Evolutionary conservation across 35 echinoderm and acorn worm species (phyloP).

Genomic region (Lytechinus variegatus): DNA sequence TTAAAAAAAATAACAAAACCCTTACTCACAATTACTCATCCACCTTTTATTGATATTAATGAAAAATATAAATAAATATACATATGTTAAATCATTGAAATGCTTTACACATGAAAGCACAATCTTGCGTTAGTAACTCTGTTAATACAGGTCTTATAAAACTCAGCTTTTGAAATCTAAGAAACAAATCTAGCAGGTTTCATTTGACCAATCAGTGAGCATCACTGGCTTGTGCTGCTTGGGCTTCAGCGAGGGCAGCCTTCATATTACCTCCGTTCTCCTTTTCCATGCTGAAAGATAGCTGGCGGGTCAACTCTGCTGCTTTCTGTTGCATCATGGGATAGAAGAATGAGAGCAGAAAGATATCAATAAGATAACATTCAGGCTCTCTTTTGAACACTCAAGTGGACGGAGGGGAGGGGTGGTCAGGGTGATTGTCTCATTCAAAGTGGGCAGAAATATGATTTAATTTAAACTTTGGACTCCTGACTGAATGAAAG

Average conservation of each 20-base stretch:
- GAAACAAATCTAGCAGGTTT: not conserved
- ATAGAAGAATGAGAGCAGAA: not conserved
- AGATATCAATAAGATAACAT: not conserved
- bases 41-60: not conserved
- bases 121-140: no score
- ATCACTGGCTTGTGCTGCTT: not conserved
- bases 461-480: no score
- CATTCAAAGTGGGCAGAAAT: no score
- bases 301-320: constrained; percentile 41
- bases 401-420: no score
- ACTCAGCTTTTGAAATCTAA: not conserved
- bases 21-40: not conserved
- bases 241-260: not conserved
- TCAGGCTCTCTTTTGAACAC: no score
- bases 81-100: no score
- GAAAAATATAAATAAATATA: not conserved
- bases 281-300: constrained; percentile 21
- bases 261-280: constrained; percentile 7
- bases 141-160: not conserved
- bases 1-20: not conserved
- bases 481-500: no score
- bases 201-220: not conserved
- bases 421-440: no score
- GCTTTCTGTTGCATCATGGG: constrained; percentile 46
- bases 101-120: no score